These are phyloP conservation scores for Drosophila histrio DNA, from an alignment of 2,888 invertebrate genomes.

Conservation along the genomic window DNA sequence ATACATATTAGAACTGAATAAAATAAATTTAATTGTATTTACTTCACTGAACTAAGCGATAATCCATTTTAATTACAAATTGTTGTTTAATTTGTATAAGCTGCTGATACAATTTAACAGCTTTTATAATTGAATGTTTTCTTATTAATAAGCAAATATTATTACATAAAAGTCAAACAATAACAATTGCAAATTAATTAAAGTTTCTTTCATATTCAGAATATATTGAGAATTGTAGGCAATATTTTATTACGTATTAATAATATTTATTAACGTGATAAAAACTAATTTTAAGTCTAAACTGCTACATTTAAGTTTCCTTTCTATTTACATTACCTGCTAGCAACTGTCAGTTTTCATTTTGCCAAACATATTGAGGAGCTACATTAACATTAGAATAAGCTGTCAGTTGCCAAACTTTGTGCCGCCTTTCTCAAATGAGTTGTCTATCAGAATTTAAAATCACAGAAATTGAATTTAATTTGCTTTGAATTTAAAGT, in stretches of 20 bases:
- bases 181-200: not conserved
- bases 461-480: not conserved
- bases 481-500: slow-evolving; percentile 9
- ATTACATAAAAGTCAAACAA: not conserved
- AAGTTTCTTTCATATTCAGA: not conserved
- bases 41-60: not conserved
- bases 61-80: not conserved
- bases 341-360: no score
- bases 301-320: no score
- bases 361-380: no score
- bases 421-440: not conserved
- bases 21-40: not conserved
- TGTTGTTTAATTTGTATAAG: not conserved
- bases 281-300: not conserved
- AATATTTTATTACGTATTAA: not conserved
- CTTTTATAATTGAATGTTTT: not conserved
- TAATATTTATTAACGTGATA: no score
- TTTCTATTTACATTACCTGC: no score
- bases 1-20: not conserved
- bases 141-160: not conserved
- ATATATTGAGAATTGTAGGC: not conserved
- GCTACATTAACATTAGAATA: no score
- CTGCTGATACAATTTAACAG: not conserved
- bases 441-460: not conserved
- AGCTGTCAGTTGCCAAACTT: not conserved